Evolutionary conservation across 2,113 vertebrate genomes (phyloP).

Genomic region (Microtus oregoni): DNA sequence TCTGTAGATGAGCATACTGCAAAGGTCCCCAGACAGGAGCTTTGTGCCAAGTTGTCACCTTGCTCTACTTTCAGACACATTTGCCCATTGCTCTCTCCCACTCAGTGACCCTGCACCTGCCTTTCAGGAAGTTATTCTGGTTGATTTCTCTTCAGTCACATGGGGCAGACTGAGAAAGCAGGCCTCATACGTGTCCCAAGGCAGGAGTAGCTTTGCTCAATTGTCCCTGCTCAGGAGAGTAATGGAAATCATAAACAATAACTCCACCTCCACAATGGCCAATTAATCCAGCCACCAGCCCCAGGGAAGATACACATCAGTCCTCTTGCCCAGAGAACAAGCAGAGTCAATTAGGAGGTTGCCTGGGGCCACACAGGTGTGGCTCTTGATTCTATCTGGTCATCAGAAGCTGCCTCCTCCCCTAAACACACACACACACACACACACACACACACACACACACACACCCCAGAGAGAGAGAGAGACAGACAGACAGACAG

Average conservation of each 20-base stretch:
- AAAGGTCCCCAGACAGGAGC: not conserved
- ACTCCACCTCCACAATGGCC: not conserved
- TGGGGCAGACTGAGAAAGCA: not conserved
- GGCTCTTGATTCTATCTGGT: not conserved
- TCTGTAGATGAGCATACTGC: not conserved
- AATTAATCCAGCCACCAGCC: slow-evolving; percentile 2
- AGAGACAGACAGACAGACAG: no score
- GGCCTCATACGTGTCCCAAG: not conserved
- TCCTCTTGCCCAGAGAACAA: not conserved
- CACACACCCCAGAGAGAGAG: no score
- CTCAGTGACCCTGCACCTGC: not conserved
- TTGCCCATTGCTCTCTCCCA: no score
- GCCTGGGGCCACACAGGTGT: not conserved
- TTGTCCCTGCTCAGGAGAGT: not conserved
- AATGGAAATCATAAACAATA: slow-evolving; percentile 23
- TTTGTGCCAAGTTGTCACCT: not conserved
- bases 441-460: no score
- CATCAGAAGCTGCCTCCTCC: not conserved
- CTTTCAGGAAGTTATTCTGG: not conserved
- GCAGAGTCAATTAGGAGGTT: not conserved
- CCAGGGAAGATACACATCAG: not conserved
- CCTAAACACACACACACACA: no score
- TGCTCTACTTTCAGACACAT: not conserved
- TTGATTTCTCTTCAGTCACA: not conserved
- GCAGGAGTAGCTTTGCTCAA: not conserved